A percentile compares a stretch with the other conserved stretches of the same genome.
Evolutionary conservation across 2,797 vertebrate species (phyloP).

Genomic region (Pipistrellus pygmaeus): DNA sequence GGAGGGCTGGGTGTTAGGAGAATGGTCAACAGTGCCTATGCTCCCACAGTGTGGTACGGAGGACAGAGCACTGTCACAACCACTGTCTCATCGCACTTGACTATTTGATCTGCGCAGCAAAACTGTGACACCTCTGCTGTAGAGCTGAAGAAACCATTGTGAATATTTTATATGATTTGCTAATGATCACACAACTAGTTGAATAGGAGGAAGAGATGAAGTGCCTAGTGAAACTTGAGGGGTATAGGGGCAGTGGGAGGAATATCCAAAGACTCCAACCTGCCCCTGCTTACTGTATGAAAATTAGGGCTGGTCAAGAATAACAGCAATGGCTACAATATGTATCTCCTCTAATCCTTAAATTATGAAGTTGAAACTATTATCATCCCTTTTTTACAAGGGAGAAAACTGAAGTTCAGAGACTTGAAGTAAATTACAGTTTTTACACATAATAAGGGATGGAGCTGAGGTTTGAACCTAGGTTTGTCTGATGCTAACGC

Average conservation of each 20-base stretch:
- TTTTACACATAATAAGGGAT: not conserved
- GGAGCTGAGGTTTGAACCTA: not conserved
- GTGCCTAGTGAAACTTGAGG: not conserved
- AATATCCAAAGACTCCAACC: not conserved
- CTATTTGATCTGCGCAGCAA: not conserved
- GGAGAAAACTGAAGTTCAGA: not conserved
- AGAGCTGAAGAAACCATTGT: not conserved
- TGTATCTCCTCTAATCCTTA: not conserved
- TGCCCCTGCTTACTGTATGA: not conserved
- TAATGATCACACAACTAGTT: not conserved
- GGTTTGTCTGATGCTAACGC: slow-evolving; percentile 1
- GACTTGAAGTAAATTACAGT: not conserved
- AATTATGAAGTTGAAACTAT: not conserved
- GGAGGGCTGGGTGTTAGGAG: not conserved
- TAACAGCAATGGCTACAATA: not conserved
- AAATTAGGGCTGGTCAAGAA: not conserved
- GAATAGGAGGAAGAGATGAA: not conserved
- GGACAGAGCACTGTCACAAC: not conserved
- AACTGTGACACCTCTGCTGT: not conserved
- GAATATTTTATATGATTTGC: slow-evolving; percentile 14
- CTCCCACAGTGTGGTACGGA: not conserved
- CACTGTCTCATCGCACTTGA: not conserved
- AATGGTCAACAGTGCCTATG: not conserved
- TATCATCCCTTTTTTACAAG: not conserved
- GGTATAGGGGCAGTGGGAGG: not conserved